Conservation (phyloP, 2,888 invertebrate genomes). For the Dioctria linearis region DNA sequence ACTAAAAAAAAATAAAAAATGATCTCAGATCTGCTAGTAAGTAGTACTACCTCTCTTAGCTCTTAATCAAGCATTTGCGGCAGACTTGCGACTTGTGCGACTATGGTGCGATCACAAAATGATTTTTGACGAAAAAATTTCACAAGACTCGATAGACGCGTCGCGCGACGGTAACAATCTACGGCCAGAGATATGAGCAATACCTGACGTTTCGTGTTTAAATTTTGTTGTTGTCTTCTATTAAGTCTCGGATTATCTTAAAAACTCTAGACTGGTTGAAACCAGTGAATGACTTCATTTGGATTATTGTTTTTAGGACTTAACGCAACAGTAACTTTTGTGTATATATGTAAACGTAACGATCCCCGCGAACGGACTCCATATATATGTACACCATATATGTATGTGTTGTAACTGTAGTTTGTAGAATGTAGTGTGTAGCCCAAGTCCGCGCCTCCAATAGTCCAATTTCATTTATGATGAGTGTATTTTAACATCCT, state of each 20-base stretch:
- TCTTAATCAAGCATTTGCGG: conserved; percentile 5
- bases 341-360: no score
- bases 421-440: no score
- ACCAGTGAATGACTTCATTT: no score
- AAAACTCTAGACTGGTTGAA: no score
- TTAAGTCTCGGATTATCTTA: no score
- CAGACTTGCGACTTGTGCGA: not conserved
- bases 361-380: no score
- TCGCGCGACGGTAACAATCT: not conserved
- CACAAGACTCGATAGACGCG: not conserved
- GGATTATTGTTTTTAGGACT: no score
- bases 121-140: conserved; percentile 15
- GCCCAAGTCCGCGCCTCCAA: no score
- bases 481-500: conserved; percentile 11
- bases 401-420: no score
- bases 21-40: conserved; percentile 10
- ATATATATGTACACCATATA: no score
- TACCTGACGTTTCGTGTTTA: not conserved
- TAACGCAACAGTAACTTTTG: no score
- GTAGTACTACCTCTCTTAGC: not conserved
- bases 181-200: not conserved
- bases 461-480: conserved; percentile 27
- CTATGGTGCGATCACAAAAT: conserved; percentile 3
- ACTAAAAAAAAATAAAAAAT: conserved; percentile 27
- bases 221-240: no score